These are phyloP conservation scores for Corella eumyota DNA, from an alignment of 23 tunicate genomes.

Conservation along the genomic window DNA sequence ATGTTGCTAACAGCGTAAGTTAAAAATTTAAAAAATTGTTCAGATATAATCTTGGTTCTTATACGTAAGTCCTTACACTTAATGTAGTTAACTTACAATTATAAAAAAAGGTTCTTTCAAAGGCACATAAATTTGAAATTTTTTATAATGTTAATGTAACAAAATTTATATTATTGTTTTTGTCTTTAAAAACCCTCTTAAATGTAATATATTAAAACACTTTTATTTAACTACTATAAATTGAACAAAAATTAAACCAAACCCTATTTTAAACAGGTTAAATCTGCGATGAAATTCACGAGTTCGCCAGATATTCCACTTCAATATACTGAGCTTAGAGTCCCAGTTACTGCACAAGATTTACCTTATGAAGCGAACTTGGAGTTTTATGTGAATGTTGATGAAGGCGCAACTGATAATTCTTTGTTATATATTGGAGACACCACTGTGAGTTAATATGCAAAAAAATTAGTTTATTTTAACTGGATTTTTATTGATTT, in stretches of 20 bases:
- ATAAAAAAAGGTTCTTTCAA: not conserved
- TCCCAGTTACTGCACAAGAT: constrained; percentile 23
- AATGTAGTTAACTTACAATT: too few species aligned
- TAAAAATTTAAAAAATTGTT: too few species aligned
- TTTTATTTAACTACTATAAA: too few species aligned
- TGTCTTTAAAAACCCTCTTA: too few species aligned
- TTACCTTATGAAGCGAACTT: constrained; percentile 9
- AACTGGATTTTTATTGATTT: too few species aligned
- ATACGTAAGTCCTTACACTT: too few species aligned
- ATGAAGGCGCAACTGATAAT: constrained; percentile 20
- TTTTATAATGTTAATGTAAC: not conserved
- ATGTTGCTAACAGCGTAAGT: constrained; percentile 53
- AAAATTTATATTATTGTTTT: too few species aligned
- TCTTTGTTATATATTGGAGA: constrained; percentile 54
- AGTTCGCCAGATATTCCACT: not conserved
- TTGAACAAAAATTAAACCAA: not conserved
- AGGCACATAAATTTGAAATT: not conserved
- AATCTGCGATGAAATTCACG: constrained; percentile 27
- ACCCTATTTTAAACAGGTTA: constrained; percentile 9
- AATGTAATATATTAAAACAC: too few species aligned
- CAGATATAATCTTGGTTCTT: too few species aligned
- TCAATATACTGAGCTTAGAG: constrained; percentile 40
- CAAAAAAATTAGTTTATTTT: not conserved
- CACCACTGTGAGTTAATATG: constrained; percentile 15
- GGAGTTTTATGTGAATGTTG: constrained; percentile 22